phyloP scores from a whole-genome alignment of 1,140 invertebrate species.

The Oreohelix idahoensis region DNA sequence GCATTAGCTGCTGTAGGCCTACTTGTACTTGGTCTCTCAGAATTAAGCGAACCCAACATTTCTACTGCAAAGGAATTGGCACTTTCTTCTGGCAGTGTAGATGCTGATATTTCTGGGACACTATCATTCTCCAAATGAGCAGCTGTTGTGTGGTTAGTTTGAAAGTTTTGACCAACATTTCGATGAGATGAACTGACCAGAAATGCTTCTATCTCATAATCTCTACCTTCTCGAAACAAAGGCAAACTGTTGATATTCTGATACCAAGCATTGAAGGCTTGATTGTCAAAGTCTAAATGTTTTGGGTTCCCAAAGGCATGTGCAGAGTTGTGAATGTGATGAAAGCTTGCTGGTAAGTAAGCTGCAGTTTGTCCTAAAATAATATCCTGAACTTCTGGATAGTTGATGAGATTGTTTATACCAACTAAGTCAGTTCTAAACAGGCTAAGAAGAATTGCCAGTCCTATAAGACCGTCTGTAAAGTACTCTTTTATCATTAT shows the following conservation, averaged over 20 bases:
- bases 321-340: conserved; percentile 51
- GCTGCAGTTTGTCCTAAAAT: conserved; percentile 69
- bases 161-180: background rate
- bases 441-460: conserved; percentile 85
- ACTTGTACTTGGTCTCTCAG: background rate
- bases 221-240: conserved; percentile 71
- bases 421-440: conserved; percentile 82
- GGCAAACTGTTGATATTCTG: conserved; percentile 82
- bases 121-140: conserved; percentile 28
- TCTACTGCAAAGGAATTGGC: background rate
- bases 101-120: background rate
- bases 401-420: conserved; percentile 75
- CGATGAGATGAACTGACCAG: conserved; percentile 67
- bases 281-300: conserved; percentile 77
- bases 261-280: conserved; percentile 76
- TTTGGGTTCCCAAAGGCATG: conserved; percentile 81
- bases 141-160: background rate
- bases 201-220: conserved; percentile 75
- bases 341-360: conserved; percentile 72
- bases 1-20: background rate
- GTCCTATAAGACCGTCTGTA: conserved; percentile 82
- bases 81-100: background rate
- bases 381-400: conserved; percentile 70
- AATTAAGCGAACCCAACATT: background rate
- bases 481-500: conserved; percentile 68